Base-by-base conservation (phyloP, 92 coral and sea anemone genomes). In the Parazoanthus swiftii region DNA sequence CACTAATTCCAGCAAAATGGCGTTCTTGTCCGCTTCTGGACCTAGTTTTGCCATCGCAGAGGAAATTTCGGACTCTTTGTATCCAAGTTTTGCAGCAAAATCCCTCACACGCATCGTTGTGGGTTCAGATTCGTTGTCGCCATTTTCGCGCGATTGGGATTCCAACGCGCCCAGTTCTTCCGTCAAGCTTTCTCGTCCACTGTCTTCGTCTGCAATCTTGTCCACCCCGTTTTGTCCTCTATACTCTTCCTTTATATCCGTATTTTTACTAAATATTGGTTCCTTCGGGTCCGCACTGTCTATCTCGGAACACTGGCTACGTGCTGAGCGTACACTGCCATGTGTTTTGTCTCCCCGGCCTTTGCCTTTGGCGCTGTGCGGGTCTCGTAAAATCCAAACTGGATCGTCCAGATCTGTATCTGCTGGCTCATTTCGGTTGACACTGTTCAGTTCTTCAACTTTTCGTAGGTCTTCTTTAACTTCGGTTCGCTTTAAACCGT, bases 81-180 rank as follows among this genome's bases (percentile, higher is more conserved):
- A 97, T 0, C 99, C 92, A 6, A 97, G 89, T 68, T 97, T 97
- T 13, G 91, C 85, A 5, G 99, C 99, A 50, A 93, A 97, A 79
- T 95, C 97, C 76, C 96, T 89, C 58, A 92, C 82, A 29, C 87
- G 87, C 67, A 56, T 71, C 11, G 70, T 33, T 35, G 85, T 80
- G 10, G 73, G 85, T 56, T 33, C 85, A 18, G 87, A 84, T n/a
- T 71, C 87, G 11, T 67, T 84, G 78, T 84, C 87, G 70, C 54
- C 87, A 44, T 84, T 84, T 46, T 84, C 79, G 87, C 78, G 87
- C 67, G 87, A 73, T 72, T 70, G 66, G 25, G 66, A 84, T 84
- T 43, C 79, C 66, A 84, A 9, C 5, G 38, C 54, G 18, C 29
- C 74, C 35, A 38, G 38, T 38, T 71, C 79, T 71, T 84, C 79